Conservation (phyloP, 2,113 vertebrate species). For the Solea solea region DNA sequence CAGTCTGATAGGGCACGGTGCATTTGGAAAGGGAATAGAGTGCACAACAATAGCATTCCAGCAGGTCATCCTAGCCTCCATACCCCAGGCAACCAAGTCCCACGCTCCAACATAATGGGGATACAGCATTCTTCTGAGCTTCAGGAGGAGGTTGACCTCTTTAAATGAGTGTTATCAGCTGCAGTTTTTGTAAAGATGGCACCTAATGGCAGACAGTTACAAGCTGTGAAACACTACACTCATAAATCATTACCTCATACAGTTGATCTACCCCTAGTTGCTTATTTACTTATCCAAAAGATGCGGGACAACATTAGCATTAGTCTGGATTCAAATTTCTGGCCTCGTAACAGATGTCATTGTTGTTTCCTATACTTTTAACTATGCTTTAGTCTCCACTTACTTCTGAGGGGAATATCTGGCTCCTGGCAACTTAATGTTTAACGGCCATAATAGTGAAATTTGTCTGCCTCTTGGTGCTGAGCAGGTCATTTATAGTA, state of each 20-base stretch:
- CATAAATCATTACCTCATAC: background rate
- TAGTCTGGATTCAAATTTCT: background rate
- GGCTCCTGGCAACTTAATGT: background rate
- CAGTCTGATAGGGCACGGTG: conserved; percentile 83
- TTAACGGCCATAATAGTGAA: too few species aligned
- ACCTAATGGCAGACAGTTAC: background rate
- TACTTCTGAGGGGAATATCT: background rate
- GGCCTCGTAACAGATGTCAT: background rate
- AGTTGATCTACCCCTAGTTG: background rate
- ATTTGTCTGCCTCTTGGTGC: too few species aligned
- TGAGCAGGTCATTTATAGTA: too few species aligned
- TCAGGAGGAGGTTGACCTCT: conserved; percentile 51
- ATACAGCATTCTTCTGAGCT: conserved; percentile 60
- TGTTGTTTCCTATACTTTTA: too few species aligned
- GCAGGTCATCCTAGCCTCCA: conserved; percentile 75
- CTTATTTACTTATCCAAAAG: background rate
- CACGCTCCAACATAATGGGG: conserved; percentile 76
- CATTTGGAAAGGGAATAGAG: conserved; percentile 79
- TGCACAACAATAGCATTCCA: conserved; percentile 87
- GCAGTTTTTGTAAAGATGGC: conserved; percentile 23
- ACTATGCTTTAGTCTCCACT: background rate
- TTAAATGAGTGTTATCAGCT: conserved; percentile 35
- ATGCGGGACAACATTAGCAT: background rate
- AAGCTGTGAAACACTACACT: background rate
- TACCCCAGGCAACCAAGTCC: conserved; percentile 71